Conservation (phyloP, 2,797 vertebrate genomes). For the Vireo griseus region DNA sequence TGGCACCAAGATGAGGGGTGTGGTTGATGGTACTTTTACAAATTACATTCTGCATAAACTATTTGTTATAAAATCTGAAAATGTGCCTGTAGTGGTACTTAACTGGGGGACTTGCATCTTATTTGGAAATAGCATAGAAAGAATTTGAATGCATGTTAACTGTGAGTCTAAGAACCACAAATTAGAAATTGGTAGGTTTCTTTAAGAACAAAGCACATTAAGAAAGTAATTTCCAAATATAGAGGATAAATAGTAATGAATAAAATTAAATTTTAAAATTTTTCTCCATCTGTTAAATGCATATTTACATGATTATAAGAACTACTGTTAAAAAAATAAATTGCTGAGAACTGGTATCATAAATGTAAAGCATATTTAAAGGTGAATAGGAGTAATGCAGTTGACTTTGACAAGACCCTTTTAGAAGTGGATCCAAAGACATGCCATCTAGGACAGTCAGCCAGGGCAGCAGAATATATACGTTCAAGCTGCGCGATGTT, state of each 20-base stretch:
- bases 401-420: conserved; percentile 44
- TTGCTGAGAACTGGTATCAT: neutral
- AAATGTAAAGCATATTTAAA: conserved; percentile 38
- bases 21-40: neutral
- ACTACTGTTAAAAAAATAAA: neutral
- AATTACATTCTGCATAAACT: neutral
- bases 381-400: neutral
- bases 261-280: conserved; percentile 8
- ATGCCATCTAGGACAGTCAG: neutral
- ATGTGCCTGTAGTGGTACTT: neutral
- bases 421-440: conserved; percentile 54
- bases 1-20: neutral
- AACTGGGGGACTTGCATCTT: neutral
- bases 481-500: neutral
- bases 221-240: neutral
- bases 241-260: conserved; percentile 29
- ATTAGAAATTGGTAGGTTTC: neutral
- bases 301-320: conserved; percentile 44
- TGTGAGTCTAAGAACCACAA: neutral
- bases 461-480: neutral
- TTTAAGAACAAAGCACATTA: neutral
- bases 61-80: conserved; percentile 13
- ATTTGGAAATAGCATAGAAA: neutral
- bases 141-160: neutral
- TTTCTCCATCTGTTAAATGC: neutral